Conservation (phyloP, 2,888 invertebrate genomes). For the Pedicia rivosa region DNA sequence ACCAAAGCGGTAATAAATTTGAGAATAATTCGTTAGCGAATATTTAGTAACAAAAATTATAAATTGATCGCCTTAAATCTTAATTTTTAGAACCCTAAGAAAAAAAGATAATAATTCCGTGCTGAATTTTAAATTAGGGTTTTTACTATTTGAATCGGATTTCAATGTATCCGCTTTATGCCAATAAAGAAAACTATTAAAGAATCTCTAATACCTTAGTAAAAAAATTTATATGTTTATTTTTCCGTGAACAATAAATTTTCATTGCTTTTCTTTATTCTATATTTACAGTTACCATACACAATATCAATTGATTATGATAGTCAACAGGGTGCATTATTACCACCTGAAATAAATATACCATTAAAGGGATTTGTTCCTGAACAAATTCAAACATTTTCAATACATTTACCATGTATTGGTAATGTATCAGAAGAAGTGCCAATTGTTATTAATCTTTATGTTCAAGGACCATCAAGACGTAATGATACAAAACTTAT, state of each 20-base stretch:
- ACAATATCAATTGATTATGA: constrained; percentile 62
- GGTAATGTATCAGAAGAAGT: constrained; percentile 68
- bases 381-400: constrained; percentile 56
- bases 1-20: too few species aligned
- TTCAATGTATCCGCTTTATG: too few species aligned
- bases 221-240: too few species aligned
- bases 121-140: too few species aligned
- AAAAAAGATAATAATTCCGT: too few species aligned
- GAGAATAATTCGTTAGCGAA: too few species aligned
- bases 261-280: constrained; percentile 15
- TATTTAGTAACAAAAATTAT: too few species aligned
- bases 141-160: too few species aligned
- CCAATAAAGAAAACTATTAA: too few species aligned
- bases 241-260: too few species aligned
- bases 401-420: constrained; percentile 69
- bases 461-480: constrained; percentile 57
- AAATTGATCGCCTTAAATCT: too few species aligned
- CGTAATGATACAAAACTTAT: constrained; percentile 56
- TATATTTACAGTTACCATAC: constrained; percentile 49
- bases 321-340: constrained; percentile 52
- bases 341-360: constrained; percentile 69
- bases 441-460: constrained; percentile 62
- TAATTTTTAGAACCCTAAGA: too few species aligned
- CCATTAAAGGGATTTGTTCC: constrained; percentile 67
- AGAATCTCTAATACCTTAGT: neutral